phyloP scores from a whole-genome alignment of 2,888 invertebrate genomes.

The Scaeva pyrastri region DNA sequence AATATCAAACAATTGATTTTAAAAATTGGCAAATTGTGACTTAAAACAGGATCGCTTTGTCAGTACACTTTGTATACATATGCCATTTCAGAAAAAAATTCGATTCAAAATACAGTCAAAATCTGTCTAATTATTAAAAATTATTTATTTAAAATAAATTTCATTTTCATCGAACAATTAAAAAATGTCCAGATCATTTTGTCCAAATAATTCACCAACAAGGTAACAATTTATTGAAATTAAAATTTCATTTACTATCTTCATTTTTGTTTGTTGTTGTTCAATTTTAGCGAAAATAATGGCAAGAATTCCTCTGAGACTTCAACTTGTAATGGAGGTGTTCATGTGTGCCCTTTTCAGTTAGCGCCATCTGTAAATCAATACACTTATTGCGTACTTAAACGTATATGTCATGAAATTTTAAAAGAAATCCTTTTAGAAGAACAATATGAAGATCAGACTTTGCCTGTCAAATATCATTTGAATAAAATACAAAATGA shows the following conservation, averaged over 20 bases:
- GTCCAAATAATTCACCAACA: not conserved
- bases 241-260: not conserved
- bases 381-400: slow-evolving; percentile 79
- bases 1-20: no score
- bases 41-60: no score
- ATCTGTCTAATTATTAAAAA: no score
- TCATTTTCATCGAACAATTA: no score
- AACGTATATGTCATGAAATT: slow-evolving; percentile 80
- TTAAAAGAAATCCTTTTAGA: slow-evolving; percentile 77
- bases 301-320: slow-evolving; percentile 8
- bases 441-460: slow-evolving; percentile 77
- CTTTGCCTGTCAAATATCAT: slow-evolving; percentile 80
- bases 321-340: not conserved
- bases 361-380: slow-evolving; percentile 77
- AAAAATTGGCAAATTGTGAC: no score
- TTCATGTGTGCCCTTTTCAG: slow-evolving; percentile 61
- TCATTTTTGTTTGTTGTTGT: no score
- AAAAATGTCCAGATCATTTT: slow-evolving; percentile 2
- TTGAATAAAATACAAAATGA: slow-evolving; percentile 76
- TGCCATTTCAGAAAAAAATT: no score
- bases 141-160: no score
- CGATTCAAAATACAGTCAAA: no score
- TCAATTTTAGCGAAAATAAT: slow-evolving; percentile 8
- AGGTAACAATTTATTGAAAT: not conserved
- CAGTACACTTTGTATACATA: no score